Evolutionary conservation across 1,140 invertebrate species (phyloP).

Genomic region (Calosoma granatense): DNA sequence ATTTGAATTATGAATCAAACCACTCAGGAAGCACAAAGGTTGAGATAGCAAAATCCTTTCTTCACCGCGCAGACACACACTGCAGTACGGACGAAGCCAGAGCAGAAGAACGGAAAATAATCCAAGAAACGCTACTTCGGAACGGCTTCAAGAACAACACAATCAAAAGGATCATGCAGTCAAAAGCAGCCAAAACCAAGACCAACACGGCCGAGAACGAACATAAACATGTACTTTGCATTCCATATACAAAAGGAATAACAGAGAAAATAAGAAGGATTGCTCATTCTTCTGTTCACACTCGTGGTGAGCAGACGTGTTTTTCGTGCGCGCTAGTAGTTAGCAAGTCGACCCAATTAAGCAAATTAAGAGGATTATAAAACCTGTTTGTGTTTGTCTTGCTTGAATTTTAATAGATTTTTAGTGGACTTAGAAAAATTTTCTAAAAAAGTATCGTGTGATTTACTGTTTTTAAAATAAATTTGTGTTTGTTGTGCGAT

Average conservation of each 20-base stretch:
- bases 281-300: too few relatives aligned
- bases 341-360: too few relatives aligned
- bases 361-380: too few relatives aligned
- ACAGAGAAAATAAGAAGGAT: not conserved
- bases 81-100: not conserved
- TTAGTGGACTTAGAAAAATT: too few relatives aligned
- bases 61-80: not conserved
- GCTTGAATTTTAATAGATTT: too few relatives aligned
- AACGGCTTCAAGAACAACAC: not conserved
- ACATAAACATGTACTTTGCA: not conserved
- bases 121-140: too few relatives aligned
- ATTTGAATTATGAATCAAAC: not conserved
- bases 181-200: not conserved
- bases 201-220: not conserved
- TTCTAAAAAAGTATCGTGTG: too few relatives aligned
- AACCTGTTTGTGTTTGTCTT: too few relatives aligned
- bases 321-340: too few relatives aligned
- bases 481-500: too few relatives aligned
- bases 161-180: not conserved
- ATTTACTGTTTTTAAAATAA: too few relatives aligned
- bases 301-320: too few relatives aligned
- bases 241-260: not conserved
- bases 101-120: not conserved
- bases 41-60: not conserved
- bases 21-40: not conserved